phyloP scores from a whole-genome alignment of 2,888 invertebrate species.

The Omphaloscelis lunosa region DNA sequence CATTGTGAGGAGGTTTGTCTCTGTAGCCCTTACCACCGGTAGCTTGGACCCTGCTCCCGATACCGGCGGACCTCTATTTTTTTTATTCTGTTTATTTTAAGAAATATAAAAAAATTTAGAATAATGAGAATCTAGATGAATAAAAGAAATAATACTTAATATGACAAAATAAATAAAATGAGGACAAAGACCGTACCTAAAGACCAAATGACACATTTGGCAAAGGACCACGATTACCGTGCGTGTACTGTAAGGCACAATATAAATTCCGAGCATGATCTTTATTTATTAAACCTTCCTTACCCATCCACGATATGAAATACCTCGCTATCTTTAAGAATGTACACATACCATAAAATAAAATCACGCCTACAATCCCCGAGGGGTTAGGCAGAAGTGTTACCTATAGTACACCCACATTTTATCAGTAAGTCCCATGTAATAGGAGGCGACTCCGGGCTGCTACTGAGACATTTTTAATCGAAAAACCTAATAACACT shows the following conservation, averaged over 20 bases:
- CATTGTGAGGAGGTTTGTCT: too few species aligned
- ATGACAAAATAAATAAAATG: neutral
- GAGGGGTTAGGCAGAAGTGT: neutral
- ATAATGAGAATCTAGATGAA: too few species aligned
- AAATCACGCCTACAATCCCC: neutral
- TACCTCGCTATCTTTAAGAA: constrained; percentile 1
- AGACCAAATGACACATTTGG: constrained; percentile 61
- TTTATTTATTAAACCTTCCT: constrained; percentile 8
- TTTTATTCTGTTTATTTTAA: too few species aligned
- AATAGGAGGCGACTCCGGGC: neutral
- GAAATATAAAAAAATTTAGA: too few species aligned
- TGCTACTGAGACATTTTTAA: neutral
- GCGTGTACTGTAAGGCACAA: constrained; percentile 20
- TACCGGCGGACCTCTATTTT: too few species aligned
- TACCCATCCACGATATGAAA: constrained; percentile 23
- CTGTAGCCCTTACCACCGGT: too few species aligned
- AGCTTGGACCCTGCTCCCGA: too few species aligned
- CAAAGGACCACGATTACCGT: constrained; percentile 16
- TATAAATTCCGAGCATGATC: constrained; percentile 47
- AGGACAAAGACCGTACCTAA: neutral
- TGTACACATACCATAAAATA: neutral
- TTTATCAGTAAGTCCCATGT: neutral
- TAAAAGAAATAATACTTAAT: too few species aligned
- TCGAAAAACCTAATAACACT: neutral
- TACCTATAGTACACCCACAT: neutral